Evolutionary conservation across 2,888 invertebrate genomes (phyloP), one percentile per base, ranked within the genome.

Genomic region (Amphiduros pacificus): DNA sequence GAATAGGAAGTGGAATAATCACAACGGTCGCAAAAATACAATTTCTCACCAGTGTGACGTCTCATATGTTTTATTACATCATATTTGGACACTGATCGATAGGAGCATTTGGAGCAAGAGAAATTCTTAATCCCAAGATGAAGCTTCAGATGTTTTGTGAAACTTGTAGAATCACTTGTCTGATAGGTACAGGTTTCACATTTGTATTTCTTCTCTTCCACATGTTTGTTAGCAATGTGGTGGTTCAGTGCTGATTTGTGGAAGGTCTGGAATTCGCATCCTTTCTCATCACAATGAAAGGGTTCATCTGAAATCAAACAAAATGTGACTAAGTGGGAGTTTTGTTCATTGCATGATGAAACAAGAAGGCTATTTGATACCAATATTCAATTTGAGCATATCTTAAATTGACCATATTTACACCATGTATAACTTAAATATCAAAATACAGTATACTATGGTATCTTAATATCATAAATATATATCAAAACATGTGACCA

Each of bases 11-110:
- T 57, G 11, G 56, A 36, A 58, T 27, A 65, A 3, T 41, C 32
- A 32, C 65, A 65, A 4, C 29, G 44, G 32, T 60, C 60, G 32
- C 65, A 65, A 24, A 50, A 54, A 41, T 50, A 65, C 14, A 53
- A 24, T 41, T 63, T 65, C 51, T 63, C 63, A 29, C 55, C 55
- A 17, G 63, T 63, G 55, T 65, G 65, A 14, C 24, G 14, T 5
- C 53, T 36, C 63, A 65, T 63, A 58, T 65, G 65, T n/a, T 50
- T 51, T 9, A 60, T 58, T 31, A 64, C 53, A 14, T 55, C 65
- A 32, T 59, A 53, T 29, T 60, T 55, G n/a, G 65, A 32, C 17
- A 59, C 31, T 11, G 40, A 60, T 9, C 49, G 26, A 41, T 60
- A 62, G 26, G 48, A 27, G 26, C 65, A 65, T 55, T 36, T 6